Percentiles rank a stretch among this genome's conserved stretches.
These are phyloP conservation scores for Thomomys bottae DNA, from an alignment of 2,113 vertebrate species.

Conservation along the genomic window DNA sequence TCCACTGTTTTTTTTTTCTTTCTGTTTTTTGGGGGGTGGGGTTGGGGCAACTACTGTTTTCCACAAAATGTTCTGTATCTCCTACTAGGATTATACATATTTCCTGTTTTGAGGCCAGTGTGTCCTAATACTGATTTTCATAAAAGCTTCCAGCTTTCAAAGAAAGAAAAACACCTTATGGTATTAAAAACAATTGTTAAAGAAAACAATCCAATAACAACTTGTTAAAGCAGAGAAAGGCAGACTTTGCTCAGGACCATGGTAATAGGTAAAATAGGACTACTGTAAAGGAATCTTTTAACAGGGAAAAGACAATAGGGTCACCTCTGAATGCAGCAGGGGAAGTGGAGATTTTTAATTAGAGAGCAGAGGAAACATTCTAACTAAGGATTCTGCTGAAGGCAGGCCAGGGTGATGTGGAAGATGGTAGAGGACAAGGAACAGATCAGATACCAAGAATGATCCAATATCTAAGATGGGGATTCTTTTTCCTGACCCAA, in stretches of 20 bases:
- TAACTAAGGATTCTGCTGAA: not conserved
- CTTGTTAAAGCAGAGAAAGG: not conserved
- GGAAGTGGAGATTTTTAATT: not conserved
- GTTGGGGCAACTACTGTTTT: not conserved
- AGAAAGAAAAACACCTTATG: constrained; percentile 15
- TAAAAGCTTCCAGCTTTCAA: not conserved
- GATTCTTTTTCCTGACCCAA: not conserved
- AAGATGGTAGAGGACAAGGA: not conserved
- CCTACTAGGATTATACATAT: not conserved
- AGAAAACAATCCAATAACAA: not conserved
- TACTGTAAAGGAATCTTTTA: not conserved
- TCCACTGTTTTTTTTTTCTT: not conserved
- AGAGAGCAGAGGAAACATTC: not conserved
- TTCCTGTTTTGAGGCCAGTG: constrained; percentile 53
- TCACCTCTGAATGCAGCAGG: not conserved
- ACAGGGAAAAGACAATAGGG: too few species aligned
- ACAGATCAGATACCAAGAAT: not conserved
- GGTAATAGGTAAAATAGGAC: not conserved
- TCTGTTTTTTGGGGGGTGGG: too few species aligned
- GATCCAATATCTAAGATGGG: not conserved
- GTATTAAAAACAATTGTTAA: not conserved
- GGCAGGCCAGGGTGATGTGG: not conserved
- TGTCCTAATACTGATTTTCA: constrained; percentile 52
- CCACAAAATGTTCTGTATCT: not conserved
- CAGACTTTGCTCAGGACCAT: not conserved